phyloP scores from a whole-genome alignment of 2,888 invertebrate species.

The Eristalinus sepulchralis region DNA sequence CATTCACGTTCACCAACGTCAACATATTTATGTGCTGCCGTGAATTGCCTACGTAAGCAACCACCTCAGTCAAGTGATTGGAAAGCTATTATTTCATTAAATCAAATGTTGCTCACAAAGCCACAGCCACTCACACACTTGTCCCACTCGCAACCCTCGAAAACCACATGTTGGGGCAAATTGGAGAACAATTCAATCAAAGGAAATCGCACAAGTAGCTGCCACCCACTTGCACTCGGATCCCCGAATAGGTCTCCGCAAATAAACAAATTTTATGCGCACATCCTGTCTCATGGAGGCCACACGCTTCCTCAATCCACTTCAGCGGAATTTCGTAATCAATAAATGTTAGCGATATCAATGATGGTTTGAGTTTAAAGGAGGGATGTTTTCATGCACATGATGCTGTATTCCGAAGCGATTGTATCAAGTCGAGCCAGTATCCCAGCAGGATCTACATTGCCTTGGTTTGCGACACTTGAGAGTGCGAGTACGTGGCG shows the following conservation, averaged over 20 bases:
- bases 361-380: not conserved
- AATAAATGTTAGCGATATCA: not conserved
- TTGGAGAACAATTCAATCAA: not conserved
- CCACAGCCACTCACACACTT: not conserved
- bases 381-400: not conserved
- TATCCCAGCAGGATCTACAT: not conserved
- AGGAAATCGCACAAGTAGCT: not conserved
- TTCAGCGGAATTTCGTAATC: not conserved
- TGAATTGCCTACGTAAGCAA: too few species aligned
- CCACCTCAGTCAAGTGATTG: not conserved
- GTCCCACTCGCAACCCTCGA: not conserved
- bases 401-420: not conserved
- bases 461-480: not conserved
- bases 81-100: not conserved
- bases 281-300: not conserved
- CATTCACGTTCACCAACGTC: not conserved
- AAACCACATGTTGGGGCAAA: not conserved
- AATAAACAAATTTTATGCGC: not conserved
- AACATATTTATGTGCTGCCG: not conserved
- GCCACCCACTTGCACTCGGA: not conserved
- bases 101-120: not conserved
- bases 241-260: not conserved
- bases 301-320: not conserved
- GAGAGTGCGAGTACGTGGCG: not conserved
- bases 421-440: not conserved